These are phyloP conservation scores for Athetis lepigone DNA, from an alignment of 2,888 invertebrate species.

Conservation along the genomic window DNA sequence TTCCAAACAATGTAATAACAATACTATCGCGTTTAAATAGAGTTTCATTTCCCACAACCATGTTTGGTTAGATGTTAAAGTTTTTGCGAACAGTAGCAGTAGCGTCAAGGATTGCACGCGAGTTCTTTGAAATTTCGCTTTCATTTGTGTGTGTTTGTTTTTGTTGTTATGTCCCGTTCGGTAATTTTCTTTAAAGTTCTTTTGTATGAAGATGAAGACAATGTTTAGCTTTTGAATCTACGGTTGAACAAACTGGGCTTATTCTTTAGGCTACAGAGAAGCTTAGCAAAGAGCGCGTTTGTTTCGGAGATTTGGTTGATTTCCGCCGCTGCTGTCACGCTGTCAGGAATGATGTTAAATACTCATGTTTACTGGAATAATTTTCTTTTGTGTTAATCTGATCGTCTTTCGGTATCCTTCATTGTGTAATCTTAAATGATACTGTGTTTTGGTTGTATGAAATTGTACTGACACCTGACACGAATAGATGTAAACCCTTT, in stretches of 20 bases:
- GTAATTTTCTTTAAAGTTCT: slow-evolving; percentile 71
- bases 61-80: slow-evolving; percentile 51
- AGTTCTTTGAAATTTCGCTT: slow-evolving; percentile 80
- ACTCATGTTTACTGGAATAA: slow-evolving; percentile 26
- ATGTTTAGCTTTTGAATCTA: slow-evolving; percentile 54
- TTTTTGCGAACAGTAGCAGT: slow-evolving; percentile 80
- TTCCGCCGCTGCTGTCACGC: slow-evolving; percentile 35
- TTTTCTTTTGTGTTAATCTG: slow-evolving; percentile 17
- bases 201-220: slow-evolving; percentile 55
- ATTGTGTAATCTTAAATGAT: slow-evolving; percentile 11
- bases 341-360: slow-evolving; percentile 24
- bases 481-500: no score
- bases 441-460: slow-evolving; percentile 15
- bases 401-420: slow-evolving; percentile 21
- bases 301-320: slow-evolving; percentile 42
- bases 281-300: slow-evolving; percentile 36
- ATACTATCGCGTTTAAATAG: slow-evolving; percentile 65
- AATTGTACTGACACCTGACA: neutral
- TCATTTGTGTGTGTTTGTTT: slow-evolving; percentile 71
- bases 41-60: slow-evolving; percentile 67
- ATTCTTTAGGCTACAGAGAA: slow-evolving; percentile 12
- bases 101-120: slow-evolving; percentile 74
- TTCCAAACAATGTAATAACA: slow-evolving; percentile 63
- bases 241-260: slow-evolving; percentile 45
- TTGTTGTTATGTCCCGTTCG: slow-evolving; percentile 70